Evolutionary conservation across 2,888 invertebrate species (phyloP).

Genomic region (Ellobium chinense): DNA sequence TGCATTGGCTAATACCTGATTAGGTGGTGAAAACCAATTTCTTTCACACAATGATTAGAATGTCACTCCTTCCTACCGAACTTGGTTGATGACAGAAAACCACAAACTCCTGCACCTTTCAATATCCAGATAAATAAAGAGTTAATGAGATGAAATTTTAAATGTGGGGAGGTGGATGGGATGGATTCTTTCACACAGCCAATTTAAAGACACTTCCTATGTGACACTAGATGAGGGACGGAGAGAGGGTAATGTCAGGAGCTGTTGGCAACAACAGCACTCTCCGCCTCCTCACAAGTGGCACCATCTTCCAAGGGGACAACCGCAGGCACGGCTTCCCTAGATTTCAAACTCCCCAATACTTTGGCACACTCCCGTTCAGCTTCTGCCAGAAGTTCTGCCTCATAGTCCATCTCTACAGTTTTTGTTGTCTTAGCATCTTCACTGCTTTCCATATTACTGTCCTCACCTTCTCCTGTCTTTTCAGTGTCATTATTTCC

Average conservation of each 20-base stretch:
- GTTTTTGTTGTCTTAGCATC: not conserved
- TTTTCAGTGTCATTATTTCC: conserved; percentile 15
- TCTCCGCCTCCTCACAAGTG: conserved; percentile 2
- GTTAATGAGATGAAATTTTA: too few species aligned
- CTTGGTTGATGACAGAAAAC: too few species aligned
- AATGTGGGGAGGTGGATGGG: not conserved
- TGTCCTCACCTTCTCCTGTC: conserved; percentile 23
- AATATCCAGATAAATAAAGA: too few species aligned
- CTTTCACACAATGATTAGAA: too few species aligned
- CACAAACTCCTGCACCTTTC: too few species aligned
- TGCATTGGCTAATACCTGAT: too few species aligned
- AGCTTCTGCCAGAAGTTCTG: not conserved
- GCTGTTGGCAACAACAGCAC: conserved; percentile 28
- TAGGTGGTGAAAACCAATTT: too few species aligned
- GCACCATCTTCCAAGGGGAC: not conserved
- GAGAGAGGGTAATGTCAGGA: conserved; percentile 31
- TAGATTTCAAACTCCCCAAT: conserved; percentile 14
- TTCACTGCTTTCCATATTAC: not conserved
- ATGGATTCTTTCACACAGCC: conserved; percentile 31
- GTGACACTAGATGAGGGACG: conserved; percentile 6
- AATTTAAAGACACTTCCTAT: not conserved
- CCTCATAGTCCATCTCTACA: not conserved
- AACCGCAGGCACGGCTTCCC: not conserved
- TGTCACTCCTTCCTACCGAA: too few species aligned
- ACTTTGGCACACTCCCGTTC: conserved; percentile 26